Evolutionary conservation across 2,888 invertebrate genomes (phyloP), one percentile per base, ranked within the genome.

Genomic region (Amorpha juglandis): DNA sequence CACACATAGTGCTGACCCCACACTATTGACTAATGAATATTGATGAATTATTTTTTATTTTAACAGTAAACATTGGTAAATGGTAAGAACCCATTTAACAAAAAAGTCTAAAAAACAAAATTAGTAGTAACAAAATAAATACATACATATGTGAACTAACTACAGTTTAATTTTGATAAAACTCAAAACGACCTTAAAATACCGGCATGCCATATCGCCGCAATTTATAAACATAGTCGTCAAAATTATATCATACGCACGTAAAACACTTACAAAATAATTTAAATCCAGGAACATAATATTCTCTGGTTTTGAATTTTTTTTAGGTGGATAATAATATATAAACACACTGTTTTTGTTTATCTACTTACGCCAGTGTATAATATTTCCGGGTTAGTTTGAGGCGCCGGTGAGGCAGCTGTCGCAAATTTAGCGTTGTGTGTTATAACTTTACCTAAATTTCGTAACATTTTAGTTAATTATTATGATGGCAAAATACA

Each of bases 301-400:
- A n/a, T n/a, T n/a, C n/a, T n/a, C n/a, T n/a, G n/a, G n/a, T n/a
- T n/a, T n/a, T n/a, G n/a, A n/a, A n/a, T n/a, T n/a, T n/a, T n/a
- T n/a, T n/a, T n/a, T n/a, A n/a, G n/a, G 4, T 27, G 27, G 4
- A 27, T 27, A 27, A 27, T 27, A 27, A 27, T 27, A 4, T 1
- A 4, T 27, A 21, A 45, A 16, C 14, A 16, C 45, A 19, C 45
- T 33, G n/a, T 21, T 47, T 27, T 7, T 21, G 42, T 12, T 16
- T 19, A 38, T 35, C 4, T 47, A 84, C 88, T 80, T 83, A 93
- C 97, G 76, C 97, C 97, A 14, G 96, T 96, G 79, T 97, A 97
- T n/a, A 96, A 88, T 71, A 97, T 93, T 74, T 96, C 95, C 0
- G 97, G 97, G 73, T 94, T 95, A 2, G 91, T 94, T 70, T 95